Conservation (phyloP, 1,140 invertebrate species). For the Drosophila takahashii region DNA sequence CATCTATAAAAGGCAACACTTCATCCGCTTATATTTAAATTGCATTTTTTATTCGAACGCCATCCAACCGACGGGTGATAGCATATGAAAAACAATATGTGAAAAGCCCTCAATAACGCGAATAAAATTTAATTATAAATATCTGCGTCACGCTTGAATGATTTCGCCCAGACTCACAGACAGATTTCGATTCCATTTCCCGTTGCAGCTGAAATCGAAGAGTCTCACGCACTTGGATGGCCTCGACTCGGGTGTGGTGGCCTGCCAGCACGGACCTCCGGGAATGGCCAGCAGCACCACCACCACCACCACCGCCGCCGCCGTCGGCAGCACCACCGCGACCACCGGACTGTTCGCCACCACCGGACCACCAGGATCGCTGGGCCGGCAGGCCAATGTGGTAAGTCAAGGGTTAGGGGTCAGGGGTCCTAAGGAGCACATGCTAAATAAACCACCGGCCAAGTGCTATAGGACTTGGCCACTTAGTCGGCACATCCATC, state of each 20-base stretch:
- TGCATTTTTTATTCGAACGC: constrained; percentile 36
- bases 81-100: constrained; percentile 32
- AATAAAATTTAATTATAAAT: constrained; percentile 63
- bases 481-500: constrained; percentile 46
- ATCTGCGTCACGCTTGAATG: constrained; percentile 44
- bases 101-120: constrained; percentile 31
- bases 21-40: constrained; percentile 32
- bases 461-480: constrained; percentile 31
- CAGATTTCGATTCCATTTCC: constrained; percentile 45
- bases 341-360: constrained; percentile 19
- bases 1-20: not conserved
- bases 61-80: constrained; percentile 3
- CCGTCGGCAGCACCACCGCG: constrained; percentile 4
- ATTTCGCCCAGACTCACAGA: constrained; percentile 37
- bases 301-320: constrained; percentile 13
- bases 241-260: constrained; percentile 67
- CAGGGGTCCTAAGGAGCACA: constrained; percentile 15
- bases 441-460: constrained; percentile 26
- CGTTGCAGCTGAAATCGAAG: constrained; percentile 84
- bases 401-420: constrained; percentile 36
- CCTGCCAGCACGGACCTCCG: constrained; percentile 66
- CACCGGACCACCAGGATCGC: constrained; percentile 29
- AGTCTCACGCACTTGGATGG: constrained; percentile 84
- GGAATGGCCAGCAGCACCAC: constrained; percentile 25
- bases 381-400: constrained; percentile 55